A percentile compares a stretch with the other conserved stretches of the same genome.
Evolutionary conservation across 2,888 invertebrate genomes (phyloP).

Genomic region (Lasioglossum oenotherae): DNA sequence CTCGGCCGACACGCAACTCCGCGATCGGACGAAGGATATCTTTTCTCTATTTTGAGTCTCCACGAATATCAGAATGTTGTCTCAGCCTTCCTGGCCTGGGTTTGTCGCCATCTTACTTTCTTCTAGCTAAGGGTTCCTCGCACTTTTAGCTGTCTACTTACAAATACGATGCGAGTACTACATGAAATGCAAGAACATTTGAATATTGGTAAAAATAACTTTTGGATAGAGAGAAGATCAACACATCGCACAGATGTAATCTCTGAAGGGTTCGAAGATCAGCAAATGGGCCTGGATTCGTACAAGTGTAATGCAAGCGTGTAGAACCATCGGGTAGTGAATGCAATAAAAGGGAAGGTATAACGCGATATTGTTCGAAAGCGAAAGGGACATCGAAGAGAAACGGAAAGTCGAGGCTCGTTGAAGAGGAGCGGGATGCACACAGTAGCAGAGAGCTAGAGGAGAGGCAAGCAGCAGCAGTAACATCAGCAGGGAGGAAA

Average conservation of each 20-base stretch:
- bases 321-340: background rate
- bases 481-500: constrained; percentile 12
- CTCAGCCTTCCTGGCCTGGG: background rate
- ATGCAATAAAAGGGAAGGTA: constrained; percentile 1
- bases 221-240: too few species aligned
- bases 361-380: constrained; percentile 33
- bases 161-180: too few species aligned
- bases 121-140: background rate
- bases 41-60: background rate
- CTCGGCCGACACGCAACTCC: background rate
- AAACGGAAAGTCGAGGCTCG: constrained; percentile 43
- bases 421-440: constrained; percentile 37
- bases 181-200: too few species aligned
- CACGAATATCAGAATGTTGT: background rate
- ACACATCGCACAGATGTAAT: background rate
- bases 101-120: background rate
- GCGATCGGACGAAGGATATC: background rate
- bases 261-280: background rate
- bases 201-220: too few species aligned
- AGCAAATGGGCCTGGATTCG: background rate
- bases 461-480: constrained; percentile 7
- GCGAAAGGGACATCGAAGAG: constrained; percentile 38
- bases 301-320: background rate
- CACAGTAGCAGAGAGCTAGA: constrained; percentile 2
- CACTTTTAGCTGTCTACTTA: background rate